These are phyloP conservation scores for Bimastos eiseni DNA, from an alignment of 2,888 invertebrate species.

Conservation along the genomic window DNA sequence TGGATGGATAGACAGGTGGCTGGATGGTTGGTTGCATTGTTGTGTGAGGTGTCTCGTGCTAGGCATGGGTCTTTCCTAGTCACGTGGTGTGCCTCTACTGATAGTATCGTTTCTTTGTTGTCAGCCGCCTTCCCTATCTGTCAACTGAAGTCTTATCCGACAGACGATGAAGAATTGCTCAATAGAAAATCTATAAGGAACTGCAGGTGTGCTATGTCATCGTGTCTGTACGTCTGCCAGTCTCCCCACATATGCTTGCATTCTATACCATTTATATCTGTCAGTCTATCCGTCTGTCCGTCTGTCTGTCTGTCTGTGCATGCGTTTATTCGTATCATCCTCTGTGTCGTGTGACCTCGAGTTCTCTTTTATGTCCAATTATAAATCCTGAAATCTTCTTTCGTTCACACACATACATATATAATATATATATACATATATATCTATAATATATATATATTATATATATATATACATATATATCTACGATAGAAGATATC, in stretches of 20 bases:
- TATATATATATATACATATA: too few species aligned
- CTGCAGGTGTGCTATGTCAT: constrained; percentile 7
- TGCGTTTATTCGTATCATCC: neutral
- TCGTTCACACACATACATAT: neutral
- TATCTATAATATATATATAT: too few species aligned
- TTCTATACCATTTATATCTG: too few species aligned
- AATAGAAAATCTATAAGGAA: constrained; percentile 29
- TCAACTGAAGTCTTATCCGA: neutral
- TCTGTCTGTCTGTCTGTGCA: neutral
- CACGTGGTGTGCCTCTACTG: neutral
- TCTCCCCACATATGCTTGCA: neutral
- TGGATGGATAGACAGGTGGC: neutral
- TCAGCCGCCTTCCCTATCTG: neutral
- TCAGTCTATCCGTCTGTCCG: neutral
- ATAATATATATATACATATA: too few species aligned
- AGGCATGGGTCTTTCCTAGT: neutral
- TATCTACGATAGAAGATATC: too few species aligned
- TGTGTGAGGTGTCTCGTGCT: neutral
- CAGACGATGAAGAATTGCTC: constrained; percentile 19
- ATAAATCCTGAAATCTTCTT: neutral
- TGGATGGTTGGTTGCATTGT: neutral
- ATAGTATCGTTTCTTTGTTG: neutral
- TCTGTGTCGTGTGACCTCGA: neutral
- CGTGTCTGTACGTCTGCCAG: neutral
- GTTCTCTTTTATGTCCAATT: constrained; percentile 6